Base-by-base conservation (phyloP, 2,113 vertebrate genomes). In the Oceanites oceanicus region DNA sequence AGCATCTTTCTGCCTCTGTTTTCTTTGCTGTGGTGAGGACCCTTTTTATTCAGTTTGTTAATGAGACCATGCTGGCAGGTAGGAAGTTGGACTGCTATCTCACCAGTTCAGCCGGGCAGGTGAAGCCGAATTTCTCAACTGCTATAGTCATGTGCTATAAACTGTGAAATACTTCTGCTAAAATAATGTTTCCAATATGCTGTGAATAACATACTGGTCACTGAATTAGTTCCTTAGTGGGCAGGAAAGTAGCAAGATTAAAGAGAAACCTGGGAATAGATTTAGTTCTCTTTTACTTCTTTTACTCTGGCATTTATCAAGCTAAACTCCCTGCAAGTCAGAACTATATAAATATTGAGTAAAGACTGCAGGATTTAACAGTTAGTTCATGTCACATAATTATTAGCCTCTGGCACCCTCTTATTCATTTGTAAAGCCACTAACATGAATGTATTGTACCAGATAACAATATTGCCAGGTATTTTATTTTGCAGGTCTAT, bases 111-210 rank as follows among this genome's bases (percentile, higher is more conserved):
- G 61, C 85, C 42, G 56, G 92, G 89, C 95, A 84, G 89, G 82
- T 80, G 89, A 97, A 97, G 77, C 86, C 95, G 92, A 91, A 58
- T 96, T 90, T 97, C 95, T 97, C 87, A 97, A 94, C 94, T 97
- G 88, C 62, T 81, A 4, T 10, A 29, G 70, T 32, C 62, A 47
- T 73, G 85, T 96, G 84, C 40, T 89, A 70, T 74, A 92, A 83
- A 71, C 74, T 49, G 42, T 59, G 45, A 16, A 79, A 53, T n/a
- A 84, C 61, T 86, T 90, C 55, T 72, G 49, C 50, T 86, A 79
- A 91, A 92, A 91, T 89, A 87, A 42, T 52, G 8, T 87, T 92
- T 91, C 53, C 62, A 67, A 52, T 92, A 76, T 72, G 56, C 91
- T 76, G 65, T 87, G 92, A 80, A 96, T 90, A 92, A 91, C 62